A percentile compares a stretch with the other conserved stretches of the same genome.
Conservation (phyloP, 2,113 vertebrate species). For the Urocynchramus pylzowi region DNA sequence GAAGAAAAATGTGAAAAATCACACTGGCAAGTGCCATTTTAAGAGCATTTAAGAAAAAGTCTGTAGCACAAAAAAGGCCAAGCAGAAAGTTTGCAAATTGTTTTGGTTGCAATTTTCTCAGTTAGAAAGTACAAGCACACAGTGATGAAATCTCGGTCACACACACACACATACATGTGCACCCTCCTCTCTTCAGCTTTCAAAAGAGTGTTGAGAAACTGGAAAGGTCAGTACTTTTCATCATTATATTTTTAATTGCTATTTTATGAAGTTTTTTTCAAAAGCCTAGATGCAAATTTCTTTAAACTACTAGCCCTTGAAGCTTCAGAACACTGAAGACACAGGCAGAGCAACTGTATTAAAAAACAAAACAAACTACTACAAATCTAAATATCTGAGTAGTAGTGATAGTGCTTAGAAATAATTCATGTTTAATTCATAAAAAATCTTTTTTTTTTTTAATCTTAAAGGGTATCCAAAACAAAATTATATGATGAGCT, state of each 20-base stretch:
- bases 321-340: not conserved
- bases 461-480: not conserved
- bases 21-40: not conserved
- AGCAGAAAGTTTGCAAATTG: not conserved
- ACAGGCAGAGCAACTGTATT: not conserved
- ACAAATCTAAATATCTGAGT: not conserved
- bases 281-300: not conserved
- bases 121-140: not conserved
- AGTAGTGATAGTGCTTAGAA: not conserved
- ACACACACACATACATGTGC: accelerated
- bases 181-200: not conserved
- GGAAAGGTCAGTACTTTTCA: not conserved
- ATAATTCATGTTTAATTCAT: not conserved
- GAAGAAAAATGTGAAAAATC: not conserved
- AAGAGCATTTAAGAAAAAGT: not conserved
- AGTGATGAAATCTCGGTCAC: not conserved
- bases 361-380: not conserved
- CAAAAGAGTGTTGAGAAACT: not conserved
- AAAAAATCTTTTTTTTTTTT: not conserved
- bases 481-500: not conserved
- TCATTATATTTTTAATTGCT: not conserved
- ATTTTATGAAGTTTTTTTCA: not conserved
- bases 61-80: not conserved
- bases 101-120: not conserved
- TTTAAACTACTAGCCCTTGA: not conserved